Percentiles rank a stretch among this genome's conserved stretches.
phyloP scores from a whole-genome alignment of 1,140 invertebrate species.

The Wasmannia auropunctata region DNA sequence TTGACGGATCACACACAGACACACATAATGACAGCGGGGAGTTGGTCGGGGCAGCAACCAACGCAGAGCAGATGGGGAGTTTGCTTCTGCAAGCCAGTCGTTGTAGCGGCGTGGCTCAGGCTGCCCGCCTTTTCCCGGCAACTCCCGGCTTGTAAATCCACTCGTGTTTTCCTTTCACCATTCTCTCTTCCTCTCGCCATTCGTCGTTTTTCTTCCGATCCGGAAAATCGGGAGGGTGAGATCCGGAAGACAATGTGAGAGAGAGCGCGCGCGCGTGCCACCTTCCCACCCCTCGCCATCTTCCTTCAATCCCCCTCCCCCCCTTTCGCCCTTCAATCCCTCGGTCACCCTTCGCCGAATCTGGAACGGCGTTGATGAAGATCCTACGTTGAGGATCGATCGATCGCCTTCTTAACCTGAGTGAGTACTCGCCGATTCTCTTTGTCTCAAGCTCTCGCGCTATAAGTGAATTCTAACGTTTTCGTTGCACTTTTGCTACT shows the following conservation, averaged over 20 bases:
- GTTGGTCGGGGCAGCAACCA: constrained; percentile 72
- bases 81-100: constrained; percentile 80
- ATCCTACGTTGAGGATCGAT: constrained; percentile 22
- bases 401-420: constrained; percentile 11
- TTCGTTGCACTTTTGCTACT: background rate
- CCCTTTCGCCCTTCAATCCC: background rate
- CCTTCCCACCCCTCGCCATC: constrained; percentile 38
- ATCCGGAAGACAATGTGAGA: constrained; percentile 55
- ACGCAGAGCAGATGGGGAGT: constrained; percentile 79
- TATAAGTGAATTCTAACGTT: background rate
- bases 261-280: constrained; percentile 42
- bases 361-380: constrained; percentile 11
- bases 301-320: constrained; percentile 14
- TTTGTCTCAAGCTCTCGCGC: constrained; percentile 10
- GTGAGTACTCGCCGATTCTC: constrained; percentile 8
- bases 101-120: constrained; percentile 80
- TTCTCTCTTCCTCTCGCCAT: constrained; percentile 25
- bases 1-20: constrained; percentile 69
- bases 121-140: constrained; percentile 77
- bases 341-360: background rate
- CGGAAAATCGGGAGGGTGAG: constrained; percentile 43
- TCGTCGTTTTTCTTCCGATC: constrained; percentile 30
- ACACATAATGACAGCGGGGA: constrained; percentile 75
- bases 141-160: constrained; percentile 64
- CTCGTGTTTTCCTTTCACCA: constrained; percentile 47